A percentile compares a stretch with the other conserved stretches of the same genome.
These are phyloP conservation scores for Choloepus didactylus DNA, from an alignment of 2,797 vertebrate species.

Conservation along the genomic window DNA sequence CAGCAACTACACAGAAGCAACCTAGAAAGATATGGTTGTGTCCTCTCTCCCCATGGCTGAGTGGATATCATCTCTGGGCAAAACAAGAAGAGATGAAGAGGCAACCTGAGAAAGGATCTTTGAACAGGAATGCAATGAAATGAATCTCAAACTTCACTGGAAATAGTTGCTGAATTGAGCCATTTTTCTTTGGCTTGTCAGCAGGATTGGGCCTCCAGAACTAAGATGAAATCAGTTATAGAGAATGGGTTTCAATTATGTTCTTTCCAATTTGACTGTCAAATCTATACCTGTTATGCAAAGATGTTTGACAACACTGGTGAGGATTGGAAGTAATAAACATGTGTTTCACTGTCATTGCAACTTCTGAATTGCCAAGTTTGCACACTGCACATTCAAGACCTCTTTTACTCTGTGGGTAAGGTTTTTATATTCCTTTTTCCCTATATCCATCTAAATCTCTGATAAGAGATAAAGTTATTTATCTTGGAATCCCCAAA, in stretches of 20 bases:
- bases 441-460: background rate
- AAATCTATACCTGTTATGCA: background rate
- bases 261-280: conserved; percentile 57
- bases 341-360: background rate
- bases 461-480: conserved; percentile 4
- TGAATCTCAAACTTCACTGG: conserved; percentile 51
- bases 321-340: background rate
- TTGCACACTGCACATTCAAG: background rate
- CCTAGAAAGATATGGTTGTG: background rate
- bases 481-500: background rate
- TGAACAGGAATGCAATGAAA: conserved; percentile 54
- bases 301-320: conserved; percentile 20
- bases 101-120: background rate
- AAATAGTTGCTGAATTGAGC: conserved; percentile 44
- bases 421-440: background rate
- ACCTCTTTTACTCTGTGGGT: background rate
- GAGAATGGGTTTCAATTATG: background rate
- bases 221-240: conserved; percentile 33
- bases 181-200: background rate
- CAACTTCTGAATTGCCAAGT: background rate
- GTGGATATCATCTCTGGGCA: background rate
- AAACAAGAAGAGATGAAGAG: background rate
- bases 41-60: background rate
- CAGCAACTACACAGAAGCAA: background rate
- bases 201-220: background rate